These are phyloP conservation scores for Campoplex capitator DNA, from an alignment of 2,888 invertebrate species.

Conservation along the genomic window DNA sequence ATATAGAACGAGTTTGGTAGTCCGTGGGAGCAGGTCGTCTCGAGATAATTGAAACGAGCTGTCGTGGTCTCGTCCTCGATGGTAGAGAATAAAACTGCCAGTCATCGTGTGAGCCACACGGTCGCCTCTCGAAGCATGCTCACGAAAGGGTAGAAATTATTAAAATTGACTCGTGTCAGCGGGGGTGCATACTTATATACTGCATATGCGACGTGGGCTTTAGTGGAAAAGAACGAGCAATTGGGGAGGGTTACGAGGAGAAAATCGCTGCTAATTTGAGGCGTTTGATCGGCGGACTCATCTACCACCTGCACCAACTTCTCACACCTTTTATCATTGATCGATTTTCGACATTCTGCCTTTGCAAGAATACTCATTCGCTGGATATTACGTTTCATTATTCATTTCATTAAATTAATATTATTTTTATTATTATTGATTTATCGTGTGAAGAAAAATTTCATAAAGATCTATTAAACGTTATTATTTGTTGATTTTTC, in stretches of 20 bases:
- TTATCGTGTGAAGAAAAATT: background rate
- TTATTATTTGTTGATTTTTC: background rate
- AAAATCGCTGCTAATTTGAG: slow-evolving; percentile 79
- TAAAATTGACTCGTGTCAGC: slow-evolving; percentile 78
- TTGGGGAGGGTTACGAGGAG: slow-evolving; percentile 67
- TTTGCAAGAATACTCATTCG: slow-evolving; percentile 6
- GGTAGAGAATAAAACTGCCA: slow-evolving; percentile 74
- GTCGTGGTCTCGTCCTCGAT: slow-evolving; percentile 55
- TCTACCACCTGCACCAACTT: slow-evolving; percentile 77
- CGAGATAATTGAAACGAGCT: slow-evolving; percentile 77
- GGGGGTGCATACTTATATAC: slow-evolving; percentile 40
- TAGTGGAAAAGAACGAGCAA: slow-evolving; percentile 46
- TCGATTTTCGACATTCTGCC: slow-evolving; percentile 33
- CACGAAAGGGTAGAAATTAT: slow-evolving; percentile 73
- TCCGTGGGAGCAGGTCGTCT: slow-evolving; percentile 72
- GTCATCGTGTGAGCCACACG: slow-evolving; percentile 74
- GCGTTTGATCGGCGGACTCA: slow-evolving; percentile 79
- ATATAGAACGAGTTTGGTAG: slow-evolving; percentile 46
- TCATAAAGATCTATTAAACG: background rate
- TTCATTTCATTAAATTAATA: background rate
- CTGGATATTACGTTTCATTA: background rate
- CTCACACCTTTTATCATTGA: slow-evolving; percentile 60
- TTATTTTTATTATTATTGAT: background rate
- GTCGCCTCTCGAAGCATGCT: slow-evolving; percentile 52
- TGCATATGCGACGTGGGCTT: slow-evolving; percentile 33